These are phyloP conservation scores for Microtus montanus DNA, from an alignment of 2,113 vertebrate genomes.

Conservation along the genomic window DNA sequence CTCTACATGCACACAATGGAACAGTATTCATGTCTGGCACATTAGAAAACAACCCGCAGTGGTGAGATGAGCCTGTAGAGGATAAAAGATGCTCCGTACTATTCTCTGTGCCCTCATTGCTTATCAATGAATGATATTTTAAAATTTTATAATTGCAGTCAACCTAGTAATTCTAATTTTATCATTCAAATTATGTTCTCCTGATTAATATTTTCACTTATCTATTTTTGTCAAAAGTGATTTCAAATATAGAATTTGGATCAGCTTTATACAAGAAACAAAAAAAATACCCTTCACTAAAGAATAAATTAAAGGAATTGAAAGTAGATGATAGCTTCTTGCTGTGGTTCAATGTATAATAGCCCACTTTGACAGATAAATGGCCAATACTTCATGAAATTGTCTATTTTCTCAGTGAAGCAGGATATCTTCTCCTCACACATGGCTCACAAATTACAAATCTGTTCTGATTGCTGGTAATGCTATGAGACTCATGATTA, in stretches of 20 bases:
- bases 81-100: neutral
- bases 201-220: constrained; percentile 56
- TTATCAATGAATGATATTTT: constrained; percentile 2
- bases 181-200: constrained; percentile 30
- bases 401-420: constrained; percentile 75
- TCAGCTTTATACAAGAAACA: neutral
- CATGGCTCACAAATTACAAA: constrained; percentile 71
- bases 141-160: constrained; percentile 25
- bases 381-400: constrained; percentile 73
- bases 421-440: constrained; percentile 72
- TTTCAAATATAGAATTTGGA: constrained; percentile 64
- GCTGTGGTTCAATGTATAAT: constrained; percentile 65
- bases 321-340: constrained; percentile 41
- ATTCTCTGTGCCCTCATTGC: neutral
- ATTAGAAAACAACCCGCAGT: neutral
- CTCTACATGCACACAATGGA: neutral
- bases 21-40: neutral
- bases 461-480: constrained; percentile 72
- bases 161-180: constrained; percentile 47
- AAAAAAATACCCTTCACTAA: neutral
- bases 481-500: constrained; percentile 61
- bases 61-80: neutral
- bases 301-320: constrained; percentile 61
- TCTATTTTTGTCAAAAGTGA: constrained; percentile 55
- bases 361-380: constrained; percentile 71